Evolutionary conservation across 1,140 invertebrate species (phyloP).

Genomic region (Semibalanus balanoides): DNA sequence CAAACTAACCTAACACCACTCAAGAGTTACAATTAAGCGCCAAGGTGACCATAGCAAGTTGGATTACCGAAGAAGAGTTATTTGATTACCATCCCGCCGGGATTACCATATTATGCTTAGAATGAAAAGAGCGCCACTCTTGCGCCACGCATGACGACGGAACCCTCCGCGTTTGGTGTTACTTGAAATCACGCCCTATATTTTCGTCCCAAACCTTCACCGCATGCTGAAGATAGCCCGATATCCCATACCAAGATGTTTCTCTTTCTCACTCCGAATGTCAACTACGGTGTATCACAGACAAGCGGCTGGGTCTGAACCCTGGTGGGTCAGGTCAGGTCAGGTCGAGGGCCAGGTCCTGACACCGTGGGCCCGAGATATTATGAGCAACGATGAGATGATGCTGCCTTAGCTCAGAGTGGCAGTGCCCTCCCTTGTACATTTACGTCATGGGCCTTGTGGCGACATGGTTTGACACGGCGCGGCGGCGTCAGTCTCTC

Average conservation of each 20-base stretch:
- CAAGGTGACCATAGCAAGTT: background rate
- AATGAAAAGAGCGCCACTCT: background rate
- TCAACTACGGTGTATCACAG: background rate
- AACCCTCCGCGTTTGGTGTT: background rate
- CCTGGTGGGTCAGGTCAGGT: background rate
- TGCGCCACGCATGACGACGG: background rate
- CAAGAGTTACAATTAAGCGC: background rate
- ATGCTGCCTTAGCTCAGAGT: background rate
- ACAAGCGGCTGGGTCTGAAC: background rate
- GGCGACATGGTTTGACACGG: background rate
- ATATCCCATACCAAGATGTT: background rate
- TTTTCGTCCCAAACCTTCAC: background rate
- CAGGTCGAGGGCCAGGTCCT: background rate
- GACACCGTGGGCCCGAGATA: background rate
- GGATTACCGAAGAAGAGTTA: background rate
- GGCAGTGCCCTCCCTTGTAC: background rate
- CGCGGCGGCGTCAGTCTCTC: background rate
- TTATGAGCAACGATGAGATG: background rate
- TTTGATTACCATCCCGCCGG: background rate
- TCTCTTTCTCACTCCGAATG: background rate
- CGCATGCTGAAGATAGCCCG: background rate
- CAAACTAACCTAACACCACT: conserved; percentile 2
- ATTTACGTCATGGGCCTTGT: background rate
- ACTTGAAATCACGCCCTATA: background rate
- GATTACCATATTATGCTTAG: background rate